Base-by-base conservation (phyloP, 2,888 invertebrate genomes). In the Xanthia icteritia region DNA sequence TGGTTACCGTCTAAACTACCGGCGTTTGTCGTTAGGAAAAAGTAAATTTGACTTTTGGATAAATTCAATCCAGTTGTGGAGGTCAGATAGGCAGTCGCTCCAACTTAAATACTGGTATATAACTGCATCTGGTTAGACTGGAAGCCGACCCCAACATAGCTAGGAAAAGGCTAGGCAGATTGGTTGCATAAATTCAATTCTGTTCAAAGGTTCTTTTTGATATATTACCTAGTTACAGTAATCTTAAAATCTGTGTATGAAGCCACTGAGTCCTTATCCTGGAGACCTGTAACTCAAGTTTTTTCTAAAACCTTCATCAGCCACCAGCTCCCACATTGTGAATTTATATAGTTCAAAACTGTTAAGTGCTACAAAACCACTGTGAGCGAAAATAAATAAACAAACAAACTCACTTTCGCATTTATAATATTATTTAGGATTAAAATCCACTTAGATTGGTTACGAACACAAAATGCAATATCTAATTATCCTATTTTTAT, bases 11-110 rank as follows among this genome's bases (percentile, higher is more conserved):
- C n/a, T 39, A 64, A 68, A 83, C 45, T 45, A 45, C 15, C 39
- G 31, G 4, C n/a, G 36, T 39, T 64, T 31, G 51, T 68, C 54
- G 45, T 81, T 68, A 48, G 31, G 58, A 54, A 79, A 48, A 45
- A 67, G 36, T 27, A 45, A 78, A 61, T 56, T 36, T 31, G 51
- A 69, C 60, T 51, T 65, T 56, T 65, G n/a, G 9, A 42, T 36
- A 54, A 48, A 23, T 5, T 45, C 45, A 45, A 45, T 45, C 5
- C 15, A 45, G 15, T 45, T 45, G 45, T 45, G 45, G 45, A 45
- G 5, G 15, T 45, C 45, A 15, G 45, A 45, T 45, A 15, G 45
- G 15, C 45, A 45, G 45, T 15, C 45, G 45, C 45, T 15, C 45
- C 45, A 15, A 15, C 15, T 45, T 15, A 45, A 45, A 45, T 45